Base-by-base conservation (phyloP, 2,797 vertebrate species). In the Silurus lanzhouensis region DNA sequence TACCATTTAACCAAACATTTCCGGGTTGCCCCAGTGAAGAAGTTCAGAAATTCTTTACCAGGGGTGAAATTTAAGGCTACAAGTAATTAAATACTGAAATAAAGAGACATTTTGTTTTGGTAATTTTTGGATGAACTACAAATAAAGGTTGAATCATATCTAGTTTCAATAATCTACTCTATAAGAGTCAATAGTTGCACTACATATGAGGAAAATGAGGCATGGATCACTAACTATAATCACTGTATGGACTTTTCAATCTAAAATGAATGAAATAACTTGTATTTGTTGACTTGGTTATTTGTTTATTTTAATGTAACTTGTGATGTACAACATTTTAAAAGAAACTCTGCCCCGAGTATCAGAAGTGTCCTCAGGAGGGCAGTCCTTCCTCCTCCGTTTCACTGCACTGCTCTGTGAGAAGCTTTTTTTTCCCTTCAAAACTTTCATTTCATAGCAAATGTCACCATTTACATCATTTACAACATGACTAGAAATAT, bases 361-460 rank as follows among this genome's bases (percentile, higher is more conserved):
- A 67, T 81, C 79, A 55, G 63, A n/a, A 81, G 63, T 67, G 46
- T 31, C 79, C 79, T 81, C 79, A 81, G 93, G 94, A 93, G 94
- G 79, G 79, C 79, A 81, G 79, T 81, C 79, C 79, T 67, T 81
- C 63, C 57, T 81, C 79, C 79, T 81, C 15, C 0, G 31, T 48
- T 48, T 48, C 22, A 64, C 60, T 8, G 5, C 77, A 46, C 3
- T n/a, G 15, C 55, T 10, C 55, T 77, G 6, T 1, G 27, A 12
- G 27, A 78, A 22, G 38, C 60, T 80, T 48, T 38, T 38, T 38
- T 10, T 10, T 2, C 7, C 48, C n/a, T 5, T 17, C 2, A 25
- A 38, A 48, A 67, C 63, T 52, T 81, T 44, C 1, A 64, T 48
- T 64, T 25, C 22, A 55, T 20, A 27, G 46, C n/a, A 79, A n/a